phyloP scores from a whole-genome alignment of 2,797 vertebrate genomes.

The Sphaeramia orbicularis region DNA sequence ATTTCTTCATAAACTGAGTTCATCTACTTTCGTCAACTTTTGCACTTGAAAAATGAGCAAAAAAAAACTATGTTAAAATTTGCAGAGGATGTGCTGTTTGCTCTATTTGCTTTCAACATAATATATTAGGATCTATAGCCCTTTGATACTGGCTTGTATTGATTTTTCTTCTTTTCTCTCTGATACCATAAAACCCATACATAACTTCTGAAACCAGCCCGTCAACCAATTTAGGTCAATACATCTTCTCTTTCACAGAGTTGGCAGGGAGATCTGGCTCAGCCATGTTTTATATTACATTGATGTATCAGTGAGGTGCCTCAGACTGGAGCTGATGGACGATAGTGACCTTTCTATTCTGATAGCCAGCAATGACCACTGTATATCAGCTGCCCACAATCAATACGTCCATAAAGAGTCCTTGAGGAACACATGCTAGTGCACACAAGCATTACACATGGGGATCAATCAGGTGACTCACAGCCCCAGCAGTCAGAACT shows the following conservation, averaged over 20 bases:
- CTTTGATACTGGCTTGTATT: conserved; percentile 44
- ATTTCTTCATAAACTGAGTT: not conserved
- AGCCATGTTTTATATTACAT: conserved; percentile 45
- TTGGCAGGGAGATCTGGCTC: conserved; percentile 20
- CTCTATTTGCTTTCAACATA: conserved; percentile 38
- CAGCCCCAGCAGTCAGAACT: not conserved
- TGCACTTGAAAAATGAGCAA: not conserved
- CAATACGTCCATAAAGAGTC: conserved; percentile 35
- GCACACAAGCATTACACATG: not conserved
- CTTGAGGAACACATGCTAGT: not conserved
- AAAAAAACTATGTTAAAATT: conserved; percentile 6
- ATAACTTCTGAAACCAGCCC: conserved; percentile 49
- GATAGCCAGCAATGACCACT: conserved; percentile 62
- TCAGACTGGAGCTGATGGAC: conserved; percentile 61
- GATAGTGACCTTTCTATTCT: conserved; percentile 69
- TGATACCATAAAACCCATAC: conserved; percentile 39
- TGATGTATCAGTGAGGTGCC: conserved; percentile 53
- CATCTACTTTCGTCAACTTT: not conserved
- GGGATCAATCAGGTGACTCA: not conserved
- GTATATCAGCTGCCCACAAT: conserved; percentile 58
- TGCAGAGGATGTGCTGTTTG: not conserved
- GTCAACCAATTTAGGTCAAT: conserved; percentile 49
- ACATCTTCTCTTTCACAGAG: conserved; percentile 45
- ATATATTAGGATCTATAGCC: conserved; percentile 31
- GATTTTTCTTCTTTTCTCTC: conserved; percentile 42